These are phyloP conservation scores for Cloeon dipterum DNA, from an alignment of 2,888 invertebrate species.

Conservation along the genomic window DNA sequence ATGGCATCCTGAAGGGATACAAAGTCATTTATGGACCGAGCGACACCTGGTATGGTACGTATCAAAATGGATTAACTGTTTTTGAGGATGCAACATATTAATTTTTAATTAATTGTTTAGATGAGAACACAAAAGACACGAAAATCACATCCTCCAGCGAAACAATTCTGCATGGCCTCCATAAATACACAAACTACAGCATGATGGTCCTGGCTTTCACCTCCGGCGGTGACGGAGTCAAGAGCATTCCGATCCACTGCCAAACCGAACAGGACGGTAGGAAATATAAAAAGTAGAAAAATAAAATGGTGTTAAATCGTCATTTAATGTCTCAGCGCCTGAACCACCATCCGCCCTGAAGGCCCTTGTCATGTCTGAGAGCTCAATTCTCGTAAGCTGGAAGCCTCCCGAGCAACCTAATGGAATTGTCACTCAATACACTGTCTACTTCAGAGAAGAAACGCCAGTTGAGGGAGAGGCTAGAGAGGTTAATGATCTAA, in stretches of 20 bases:
- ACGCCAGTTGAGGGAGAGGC: constrained; percentile 11
- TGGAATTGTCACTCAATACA: constrained; percentile 81
- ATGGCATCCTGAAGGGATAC: constrained; percentile 89
- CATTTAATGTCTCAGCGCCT: constrained; percentile 40
- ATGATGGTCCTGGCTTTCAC: constrained; percentile 91
- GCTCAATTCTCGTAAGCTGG: constrained; percentile 86
- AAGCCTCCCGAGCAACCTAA: constrained; percentile 79
- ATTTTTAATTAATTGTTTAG: constrained; percentile 24
- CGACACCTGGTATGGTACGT: constrained; percentile 78
- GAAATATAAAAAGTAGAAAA: constrained; percentile 7
- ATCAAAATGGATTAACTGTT: constrained; percentile 4
- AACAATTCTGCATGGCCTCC: constrained; percentile 77
- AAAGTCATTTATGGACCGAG: constrained; percentile 83
- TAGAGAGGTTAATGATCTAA: constrained; percentile 14
- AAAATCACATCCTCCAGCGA: constrained; percentile 83
- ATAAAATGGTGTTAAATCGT: constrained; percentile 2
- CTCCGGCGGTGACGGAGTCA: constrained; percentile 84
- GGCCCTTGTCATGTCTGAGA: constrained; percentile 75
- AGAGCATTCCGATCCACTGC: constrained; percentile 69
- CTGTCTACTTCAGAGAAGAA: constrained; percentile 44
- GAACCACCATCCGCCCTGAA: constrained; percentile 85
- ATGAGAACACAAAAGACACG: constrained; percentile 74
- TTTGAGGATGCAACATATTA: background rate
- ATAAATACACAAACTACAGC: constrained; percentile 90
- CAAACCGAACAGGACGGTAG: constrained; percentile 89